These are phyloP conservation scores for Euura lappo DNA, from an alignment of 1,140 invertebrate genomes.

Conservation along the genomic window DNA sequence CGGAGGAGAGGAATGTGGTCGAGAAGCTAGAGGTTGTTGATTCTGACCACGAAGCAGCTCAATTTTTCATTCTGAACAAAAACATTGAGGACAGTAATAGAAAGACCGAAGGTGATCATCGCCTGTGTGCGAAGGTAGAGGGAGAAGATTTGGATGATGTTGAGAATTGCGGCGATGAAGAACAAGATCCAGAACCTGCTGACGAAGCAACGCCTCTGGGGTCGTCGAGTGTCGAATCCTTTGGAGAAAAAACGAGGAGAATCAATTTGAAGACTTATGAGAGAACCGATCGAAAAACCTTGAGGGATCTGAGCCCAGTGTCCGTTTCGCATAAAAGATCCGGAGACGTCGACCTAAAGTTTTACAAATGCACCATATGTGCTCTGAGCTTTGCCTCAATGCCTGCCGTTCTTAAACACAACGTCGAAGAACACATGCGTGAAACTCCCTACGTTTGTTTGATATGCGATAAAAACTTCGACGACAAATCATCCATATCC, in stretches of 20 bases:
- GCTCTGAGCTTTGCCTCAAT: background rate
- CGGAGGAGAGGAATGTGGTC: too few relatives aligned
- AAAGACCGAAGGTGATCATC: too few relatives aligned
- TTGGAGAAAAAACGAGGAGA: background rate
- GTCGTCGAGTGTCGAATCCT: background rate
- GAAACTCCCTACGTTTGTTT: conserved; percentile 18
- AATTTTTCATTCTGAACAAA: too few relatives aligned
- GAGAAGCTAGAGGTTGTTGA: too few relatives aligned
- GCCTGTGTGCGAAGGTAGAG: background rate
- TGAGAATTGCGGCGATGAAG: background rate
- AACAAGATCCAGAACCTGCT: background rate
- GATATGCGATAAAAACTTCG: conserved; percentile 18
- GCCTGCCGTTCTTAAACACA: conserved; percentile 6
- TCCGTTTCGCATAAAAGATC: background rate
- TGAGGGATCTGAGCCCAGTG: background rate
- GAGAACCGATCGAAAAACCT: background rate
- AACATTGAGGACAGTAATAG: too few relatives aligned
- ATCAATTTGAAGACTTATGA: background rate
- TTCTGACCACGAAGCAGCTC: too few relatives aligned
- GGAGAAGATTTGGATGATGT: background rate
- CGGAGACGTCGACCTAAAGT: background rate
- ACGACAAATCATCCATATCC: conserved; percentile 14
- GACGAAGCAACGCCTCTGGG: background rate
- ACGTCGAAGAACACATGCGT: conserved; percentile 16
- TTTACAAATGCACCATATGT: conserved; percentile 4